Base-by-base conservation (phyloP, 2,888 invertebrate genomes). In the Gortyna flavago region DNA sequence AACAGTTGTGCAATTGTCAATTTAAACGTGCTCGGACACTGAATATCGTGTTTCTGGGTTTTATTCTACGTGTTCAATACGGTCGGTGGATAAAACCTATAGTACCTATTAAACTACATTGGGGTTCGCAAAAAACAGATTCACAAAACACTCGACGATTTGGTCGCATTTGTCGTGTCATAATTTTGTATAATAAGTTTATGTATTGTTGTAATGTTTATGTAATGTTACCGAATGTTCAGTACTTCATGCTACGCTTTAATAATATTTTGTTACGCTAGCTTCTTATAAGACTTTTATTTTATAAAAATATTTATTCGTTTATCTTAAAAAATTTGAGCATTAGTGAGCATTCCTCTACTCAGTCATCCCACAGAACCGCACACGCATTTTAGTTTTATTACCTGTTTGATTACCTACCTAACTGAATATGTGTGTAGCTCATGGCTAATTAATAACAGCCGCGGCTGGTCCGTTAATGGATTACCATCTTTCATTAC, bases 1-100 rank as follows among this genome's bases (percentile, higher is more conserved):
- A 72, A 74, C 75, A 79, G 83, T 93, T 92, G 90, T 92, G 88
- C 91, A 93, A 93, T 90, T 83, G 83, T 81, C 81, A 76, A 77
- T 85, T 75, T 67, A 77, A 86, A 84, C 75, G 73, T 74, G 77
- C 35, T 82, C 13, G 66, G 59, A 76, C 76, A 73, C 51, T 57
- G 57, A 61, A 71, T 84, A 72, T 67, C 61, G 54, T 62, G 69
- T 75, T 73, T 76, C 57, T 86, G 69, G 13, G 68, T 74, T 69
- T 57, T 41, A 29, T 75, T 74, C n/a, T 77, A 75, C 74, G 67
- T 75, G 78, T 82, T 81, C 51, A 35, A 62, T 69, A 76, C 48
- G 25, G 73, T 73, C 16, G 29, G 29, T 68, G 38, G 57, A 16
- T 61, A 79, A 64, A 44, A 65, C 59, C 13, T 51, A 59, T 29